These are phyloP conservation scores for Pristionchus japonicus DNA, from an alignment of 2,888 invertebrate species.

Conservation along the genomic window DNA sequence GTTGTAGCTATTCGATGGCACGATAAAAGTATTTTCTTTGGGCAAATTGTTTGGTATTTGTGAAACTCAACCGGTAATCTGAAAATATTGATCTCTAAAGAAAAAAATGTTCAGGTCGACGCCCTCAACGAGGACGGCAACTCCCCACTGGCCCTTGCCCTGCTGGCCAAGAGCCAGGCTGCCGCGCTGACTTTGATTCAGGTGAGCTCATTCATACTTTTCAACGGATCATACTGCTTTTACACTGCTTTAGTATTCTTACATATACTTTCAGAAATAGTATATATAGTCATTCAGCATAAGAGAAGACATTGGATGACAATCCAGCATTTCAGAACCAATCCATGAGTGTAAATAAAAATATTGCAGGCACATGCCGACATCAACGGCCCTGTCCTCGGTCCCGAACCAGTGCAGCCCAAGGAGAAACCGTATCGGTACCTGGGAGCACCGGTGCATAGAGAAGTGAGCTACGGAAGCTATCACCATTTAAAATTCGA, in stretches of 20 bases:
- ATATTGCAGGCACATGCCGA: conserved; percentile 8
- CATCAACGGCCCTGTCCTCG: conserved; percentile 18
- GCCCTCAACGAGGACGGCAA: conserved; percentile 58
- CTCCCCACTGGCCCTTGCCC: conserved; percentile 77
- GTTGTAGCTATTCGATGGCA: no score
- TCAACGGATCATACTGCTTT: no score
- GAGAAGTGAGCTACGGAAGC: not conserved
- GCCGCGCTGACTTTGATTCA: conserved; percentile 67
- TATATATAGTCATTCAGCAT: no score
- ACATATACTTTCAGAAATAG: no score
- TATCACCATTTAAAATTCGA: no score
- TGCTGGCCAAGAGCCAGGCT: conserved; percentile 68
- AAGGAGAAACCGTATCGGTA: not conserved
- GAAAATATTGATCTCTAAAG: not conserved
- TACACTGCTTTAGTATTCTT: no score
- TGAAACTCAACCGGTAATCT: not conserved
- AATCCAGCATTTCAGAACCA: no score
- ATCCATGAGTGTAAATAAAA: no score
- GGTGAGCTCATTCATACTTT: no score
- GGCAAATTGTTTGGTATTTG: not conserved
- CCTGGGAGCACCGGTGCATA: not conserved
- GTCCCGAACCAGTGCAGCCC: not conserved
- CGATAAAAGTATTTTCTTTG: no score
- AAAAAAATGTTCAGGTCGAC: conserved; percentile 48
- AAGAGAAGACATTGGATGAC: no score